Evolutionary conservation across 2,888 invertebrate species (phyloP), one percentile per base, ranked within the genome.

Genomic region (Nowickia ferox): DNA sequence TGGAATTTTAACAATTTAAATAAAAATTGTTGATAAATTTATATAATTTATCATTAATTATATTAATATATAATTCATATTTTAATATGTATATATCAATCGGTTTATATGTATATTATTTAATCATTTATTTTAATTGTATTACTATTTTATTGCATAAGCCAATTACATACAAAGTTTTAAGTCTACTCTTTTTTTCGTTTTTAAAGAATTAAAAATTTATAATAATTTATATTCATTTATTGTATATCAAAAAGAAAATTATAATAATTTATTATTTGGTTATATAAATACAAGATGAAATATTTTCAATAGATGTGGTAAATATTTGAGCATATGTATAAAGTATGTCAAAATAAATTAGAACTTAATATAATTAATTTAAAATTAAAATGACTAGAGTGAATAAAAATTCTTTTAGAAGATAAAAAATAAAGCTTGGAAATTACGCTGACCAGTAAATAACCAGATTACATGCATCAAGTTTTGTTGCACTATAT

Each of bases 311-410:
- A 57, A 44, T 15, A 48, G 10, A 17, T 72, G 30, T 30, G 30
- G 30, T 22, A 57, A 57, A 78, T 78, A 78, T 72, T 78, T 84
- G 83, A 84, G 83, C 83, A 68, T 78, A 72, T 61, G 72, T 84
- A 78, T 53, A 72, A 74, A 66, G 51, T 66, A 83, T 66, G 44
- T 71, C 66, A 63, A 79, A 63, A 22, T 48, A 44, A 66, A 76
- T n/a, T 44, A 63, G 13, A 63, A 11, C 44, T 19, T 15, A 38
- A 63, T 13, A 15, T 10, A 57, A 57, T 19, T 15, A 38, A 55
- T 13, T 40, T 10, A 57, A 57, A 61, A 17, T 40, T 46, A 79
- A 76, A 69, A 69, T 82, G 82, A 82, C 82, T 82, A 82, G 82
- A 69, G 69, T 69, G 6, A 30, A 9, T 46, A 46, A 19, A 63